A percentile compares a stretch with the other conserved stretches of the same genome.
Conservation (phyloP, 2,888 invertebrate genomes). For the Thumatha senex region DNA sequence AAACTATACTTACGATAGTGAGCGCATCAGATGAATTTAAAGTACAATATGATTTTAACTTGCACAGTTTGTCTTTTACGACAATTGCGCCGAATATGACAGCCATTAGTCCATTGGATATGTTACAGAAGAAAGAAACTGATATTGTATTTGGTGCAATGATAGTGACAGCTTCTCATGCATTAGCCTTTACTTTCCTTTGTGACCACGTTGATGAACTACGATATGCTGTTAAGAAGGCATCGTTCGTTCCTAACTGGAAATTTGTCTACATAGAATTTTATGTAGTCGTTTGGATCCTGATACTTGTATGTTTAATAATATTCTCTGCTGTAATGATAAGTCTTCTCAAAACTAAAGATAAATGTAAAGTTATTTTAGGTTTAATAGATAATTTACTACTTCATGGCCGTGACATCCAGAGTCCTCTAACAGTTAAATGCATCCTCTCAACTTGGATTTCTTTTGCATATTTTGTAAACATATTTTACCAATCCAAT, state of each 20-base stretch:
- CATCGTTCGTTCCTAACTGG: slow-evolving; percentile 20
- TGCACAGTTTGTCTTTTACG: neutral
- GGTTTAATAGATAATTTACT: slow-evolving; percentile 12
- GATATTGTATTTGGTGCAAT: slow-evolving; percentile 19
- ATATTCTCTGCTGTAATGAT: slow-evolving; percentile 8
- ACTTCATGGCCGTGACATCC: neutral
- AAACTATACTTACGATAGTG: neutral
- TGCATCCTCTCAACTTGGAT: slow-evolving; percentile 41
- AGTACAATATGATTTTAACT: neutral
- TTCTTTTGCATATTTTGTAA: slow-evolving; percentile 44
- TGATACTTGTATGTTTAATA: slow-evolving; percentile 8
- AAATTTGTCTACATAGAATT: slow-evolving; percentile 34
- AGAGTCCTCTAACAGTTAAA: slow-evolving; percentile 9
- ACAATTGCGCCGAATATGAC: slow-evolving; percentile 19
- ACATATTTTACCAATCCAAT: slow-evolving; percentile 43
- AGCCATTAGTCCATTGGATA: slow-evolving; percentile 24
- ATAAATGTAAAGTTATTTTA: slow-evolving; percentile 10
- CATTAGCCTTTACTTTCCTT: slow-evolving; percentile 13
- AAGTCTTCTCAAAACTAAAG: slow-evolving; percentile 5
- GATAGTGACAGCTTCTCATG: slow-evolving; percentile 2
- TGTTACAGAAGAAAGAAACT: slow-evolving; percentile 23
- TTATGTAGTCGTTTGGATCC: slow-evolving; percentile 15
- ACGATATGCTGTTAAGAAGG: slow-evolving; percentile 15
- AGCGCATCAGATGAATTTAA: slow-evolving; percentile 5
- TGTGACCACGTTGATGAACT: slow-evolving; percentile 19